Percentiles rank a stretch among this genome's conserved stretches.
phyloP scores from a whole-genome alignment of 2,113 vertebrate species.

The Prolemur simus region DNA sequence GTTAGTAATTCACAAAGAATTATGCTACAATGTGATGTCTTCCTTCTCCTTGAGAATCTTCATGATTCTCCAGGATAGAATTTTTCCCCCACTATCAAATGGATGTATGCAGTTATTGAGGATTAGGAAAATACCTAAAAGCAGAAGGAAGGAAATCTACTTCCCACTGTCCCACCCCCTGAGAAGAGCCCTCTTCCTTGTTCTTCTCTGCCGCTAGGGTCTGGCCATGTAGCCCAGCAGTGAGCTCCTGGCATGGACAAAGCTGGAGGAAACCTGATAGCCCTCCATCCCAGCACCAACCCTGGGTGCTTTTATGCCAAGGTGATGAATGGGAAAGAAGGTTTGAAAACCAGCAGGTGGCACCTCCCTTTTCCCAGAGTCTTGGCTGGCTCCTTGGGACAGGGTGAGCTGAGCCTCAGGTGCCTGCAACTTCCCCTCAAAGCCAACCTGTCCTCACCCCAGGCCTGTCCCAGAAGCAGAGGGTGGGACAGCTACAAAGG shows the following conservation, averaged over 20 bases:
- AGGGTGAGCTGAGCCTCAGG: not conserved
- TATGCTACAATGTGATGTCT: not conserved
- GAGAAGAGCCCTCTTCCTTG: not conserved
- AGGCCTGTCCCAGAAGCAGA: not conserved
- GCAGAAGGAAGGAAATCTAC: not conserved
- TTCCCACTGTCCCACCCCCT: too few species aligned
- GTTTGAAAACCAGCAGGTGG: not conserved
- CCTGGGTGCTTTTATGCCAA: not conserved
- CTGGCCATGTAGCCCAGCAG: not conserved
- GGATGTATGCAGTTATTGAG: not conserved
- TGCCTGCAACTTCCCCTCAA: not conserved
- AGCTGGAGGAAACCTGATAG: not conserved
- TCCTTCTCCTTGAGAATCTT: slow-evolving; percentile 12
- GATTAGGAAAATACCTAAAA: not conserved
- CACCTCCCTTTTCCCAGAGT: not conserved
- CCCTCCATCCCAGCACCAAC: not conserved
- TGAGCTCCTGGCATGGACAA: not conserved
- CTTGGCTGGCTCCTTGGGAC: not conserved
- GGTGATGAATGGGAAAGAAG: not conserved
- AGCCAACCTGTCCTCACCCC: not conserved
- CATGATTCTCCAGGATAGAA: not conserved
- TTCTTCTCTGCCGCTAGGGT: not conserved
- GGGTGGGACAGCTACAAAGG: too few species aligned
- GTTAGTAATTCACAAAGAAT: not conserved
- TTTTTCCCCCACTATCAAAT: not conserved